Conservation (phyloP, 2,113 vertebrate species). For the Carassius carassius region DNA sequence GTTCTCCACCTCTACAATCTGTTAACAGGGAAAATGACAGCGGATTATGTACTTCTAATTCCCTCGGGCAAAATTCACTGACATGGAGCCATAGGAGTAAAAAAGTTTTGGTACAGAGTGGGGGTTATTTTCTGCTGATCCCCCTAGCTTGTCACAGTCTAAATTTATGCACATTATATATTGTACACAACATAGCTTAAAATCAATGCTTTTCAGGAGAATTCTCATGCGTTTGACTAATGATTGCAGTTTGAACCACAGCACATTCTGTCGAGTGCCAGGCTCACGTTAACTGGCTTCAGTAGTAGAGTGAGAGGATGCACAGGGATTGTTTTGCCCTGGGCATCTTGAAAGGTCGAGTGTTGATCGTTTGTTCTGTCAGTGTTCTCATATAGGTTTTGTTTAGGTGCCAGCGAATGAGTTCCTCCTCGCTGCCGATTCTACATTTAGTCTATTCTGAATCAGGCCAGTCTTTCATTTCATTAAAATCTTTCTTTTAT, state of each 20-base stretch:
- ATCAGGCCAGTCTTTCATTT: constrained; percentile 9
- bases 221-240: no score
- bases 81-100: constrained; percentile 21
- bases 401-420: constrained; percentile 38
- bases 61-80: constrained; percentile 1
- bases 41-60: neutral
- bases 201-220: neutral
- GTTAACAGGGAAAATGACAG: constrained; percentile 11
- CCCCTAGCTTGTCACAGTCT: neutral
- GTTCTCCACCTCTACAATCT: constrained; percentile 1
- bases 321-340: constrained; percentile 4
- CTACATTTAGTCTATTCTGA: constrained; percentile 17
- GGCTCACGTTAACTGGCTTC: neutral
- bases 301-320: neutral
- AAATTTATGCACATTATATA: no score
- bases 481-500: neutral
- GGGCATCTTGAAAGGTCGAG: constrained; percentile 42
- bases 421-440: constrained; percentile 7
- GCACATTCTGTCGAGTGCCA: neutral
- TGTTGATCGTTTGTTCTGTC: constrained; percentile 57
- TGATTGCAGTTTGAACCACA: neutral
- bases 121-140: constrained; percentile 2
- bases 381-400: constrained; percentile 45
- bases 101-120: neutral
- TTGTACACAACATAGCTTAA: neutral